phyloP scores from a whole-genome alignment of 2,797 vertebrate genomes.

The Remorina albescens region DNA sequence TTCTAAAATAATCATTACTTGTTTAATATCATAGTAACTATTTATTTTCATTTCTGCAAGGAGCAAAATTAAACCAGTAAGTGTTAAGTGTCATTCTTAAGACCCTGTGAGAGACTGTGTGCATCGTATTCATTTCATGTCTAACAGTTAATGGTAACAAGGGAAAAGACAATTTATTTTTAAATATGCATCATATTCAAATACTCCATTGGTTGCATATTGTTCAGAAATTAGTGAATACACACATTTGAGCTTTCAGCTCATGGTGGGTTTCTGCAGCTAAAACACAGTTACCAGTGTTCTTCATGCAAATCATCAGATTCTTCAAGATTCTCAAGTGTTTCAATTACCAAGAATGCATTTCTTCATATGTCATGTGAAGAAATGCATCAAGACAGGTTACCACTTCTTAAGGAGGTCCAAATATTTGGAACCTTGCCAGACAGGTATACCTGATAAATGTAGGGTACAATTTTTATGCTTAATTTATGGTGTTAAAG shows the following conservation, averaged over 20 bases:
- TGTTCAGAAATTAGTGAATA: neutral
- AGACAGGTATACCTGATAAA: neutral
- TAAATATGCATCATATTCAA: neutral
- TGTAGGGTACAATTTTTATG: neutral
- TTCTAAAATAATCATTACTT: neutral
- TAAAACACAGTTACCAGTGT: conserved; percentile 58
- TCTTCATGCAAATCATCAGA: neutral
- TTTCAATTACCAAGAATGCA: conserved; percentile 39
- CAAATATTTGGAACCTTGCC: neutral
- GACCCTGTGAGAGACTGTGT: neutral
- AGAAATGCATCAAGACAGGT: neutral
- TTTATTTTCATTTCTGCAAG: neutral
- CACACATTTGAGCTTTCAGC: neutral
- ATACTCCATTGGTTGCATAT: neutral
- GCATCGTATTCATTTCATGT: neutral
- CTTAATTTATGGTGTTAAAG: neutral
- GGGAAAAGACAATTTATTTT: neutral
- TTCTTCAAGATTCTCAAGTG: neutral
- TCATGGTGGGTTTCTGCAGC: conserved; percentile 72
- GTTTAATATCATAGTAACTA: neutral
- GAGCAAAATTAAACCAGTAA: neutral
- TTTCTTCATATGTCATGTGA: too few relatives aligned
- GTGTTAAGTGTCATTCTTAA: neutral
- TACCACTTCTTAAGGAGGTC: neutral
- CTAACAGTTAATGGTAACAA: neutral